Evolutionary conservation across 2,797 vertebrate species (phyloP).

Genomic region (Mormyrops attenuatus): DNA sequence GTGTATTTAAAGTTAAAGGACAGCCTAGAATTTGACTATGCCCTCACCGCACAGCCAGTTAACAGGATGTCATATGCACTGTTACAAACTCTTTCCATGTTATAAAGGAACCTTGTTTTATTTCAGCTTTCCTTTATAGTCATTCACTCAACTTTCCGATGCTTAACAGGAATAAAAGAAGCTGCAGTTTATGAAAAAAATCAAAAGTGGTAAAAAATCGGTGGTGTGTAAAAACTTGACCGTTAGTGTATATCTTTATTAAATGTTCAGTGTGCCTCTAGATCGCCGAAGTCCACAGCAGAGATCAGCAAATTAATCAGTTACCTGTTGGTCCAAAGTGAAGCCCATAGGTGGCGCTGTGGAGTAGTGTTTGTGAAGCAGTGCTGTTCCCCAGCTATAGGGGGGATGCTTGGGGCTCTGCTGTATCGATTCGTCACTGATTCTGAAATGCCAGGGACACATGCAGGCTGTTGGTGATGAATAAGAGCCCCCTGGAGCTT

Average conservation of each 20-base stretch:
- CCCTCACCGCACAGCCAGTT: background rate
- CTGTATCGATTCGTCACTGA: background rate
- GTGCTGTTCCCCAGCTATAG: background rate
- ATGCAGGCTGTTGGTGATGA: background rate
- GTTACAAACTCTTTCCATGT: background rate
- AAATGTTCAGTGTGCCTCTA: background rate
- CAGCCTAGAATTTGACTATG: background rate
- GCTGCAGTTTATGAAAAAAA: background rate
- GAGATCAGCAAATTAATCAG: background rate
- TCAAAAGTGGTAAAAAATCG: background rate
- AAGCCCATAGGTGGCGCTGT: background rate
- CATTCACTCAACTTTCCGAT: background rate
- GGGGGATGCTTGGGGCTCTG: background rate
- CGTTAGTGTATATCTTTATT: background rate
- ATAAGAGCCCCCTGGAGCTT: background rate
- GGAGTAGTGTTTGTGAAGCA: background rate
- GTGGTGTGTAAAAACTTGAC: background rate
- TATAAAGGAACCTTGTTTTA: background rate
- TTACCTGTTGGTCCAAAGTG: background rate
- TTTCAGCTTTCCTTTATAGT: background rate
- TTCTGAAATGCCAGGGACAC: background rate
- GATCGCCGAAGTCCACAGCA: background rate
- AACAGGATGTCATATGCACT: background rate
- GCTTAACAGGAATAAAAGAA: background rate
- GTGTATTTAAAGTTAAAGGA: background rate